These are phyloP conservation scores for Ornithoptera alexandrae DNA, from an alignment of 2,888 invertebrate genomes.

Conservation along the genomic window DNA sequence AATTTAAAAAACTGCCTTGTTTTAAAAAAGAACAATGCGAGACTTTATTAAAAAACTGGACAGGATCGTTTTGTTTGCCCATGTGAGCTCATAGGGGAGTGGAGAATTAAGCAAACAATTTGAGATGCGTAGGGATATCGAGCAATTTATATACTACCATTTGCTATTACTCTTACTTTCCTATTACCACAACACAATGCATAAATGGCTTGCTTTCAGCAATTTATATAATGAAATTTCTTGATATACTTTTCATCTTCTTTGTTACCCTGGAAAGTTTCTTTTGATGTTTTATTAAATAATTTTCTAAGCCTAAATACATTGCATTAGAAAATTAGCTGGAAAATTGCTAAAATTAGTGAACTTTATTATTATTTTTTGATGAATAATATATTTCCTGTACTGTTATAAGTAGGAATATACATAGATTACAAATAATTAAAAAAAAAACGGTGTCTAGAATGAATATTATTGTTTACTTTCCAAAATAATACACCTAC, in stretches of 20 bases:
- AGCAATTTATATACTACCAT: conserved; percentile 14
- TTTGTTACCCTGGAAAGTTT: neutral
- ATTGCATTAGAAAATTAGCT: too few species aligned
- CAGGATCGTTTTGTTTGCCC: neutral
- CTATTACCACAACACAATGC: neutral
- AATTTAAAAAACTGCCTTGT: neutral
- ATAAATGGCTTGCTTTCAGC: neutral
- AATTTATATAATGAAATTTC: neutral
- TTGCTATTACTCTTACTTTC: neutral
- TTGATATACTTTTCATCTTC: neutral
- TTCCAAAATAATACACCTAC: too few species aligned
- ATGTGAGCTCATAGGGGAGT: conserved; percentile 5
- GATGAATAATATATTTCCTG: too few species aligned
- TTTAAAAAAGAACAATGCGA: neutral
- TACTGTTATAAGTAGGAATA: too few species aligned
- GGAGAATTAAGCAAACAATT: conserved; percentile 21
- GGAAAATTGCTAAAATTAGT: too few species aligned
- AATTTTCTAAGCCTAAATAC: too few species aligned
- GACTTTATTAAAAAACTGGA: neutral
- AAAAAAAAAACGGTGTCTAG: too few species aligned
- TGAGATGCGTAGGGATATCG: conserved; percentile 15
- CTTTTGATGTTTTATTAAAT: neutral
- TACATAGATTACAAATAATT: too few species aligned
- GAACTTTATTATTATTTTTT: too few species aligned
- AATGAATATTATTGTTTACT: too few species aligned